Evolutionary conservation across 2,797 vertebrate species (phyloP), one percentile per base, ranked within the genome.

Genomic region (Diceros bicornis): DNA sequence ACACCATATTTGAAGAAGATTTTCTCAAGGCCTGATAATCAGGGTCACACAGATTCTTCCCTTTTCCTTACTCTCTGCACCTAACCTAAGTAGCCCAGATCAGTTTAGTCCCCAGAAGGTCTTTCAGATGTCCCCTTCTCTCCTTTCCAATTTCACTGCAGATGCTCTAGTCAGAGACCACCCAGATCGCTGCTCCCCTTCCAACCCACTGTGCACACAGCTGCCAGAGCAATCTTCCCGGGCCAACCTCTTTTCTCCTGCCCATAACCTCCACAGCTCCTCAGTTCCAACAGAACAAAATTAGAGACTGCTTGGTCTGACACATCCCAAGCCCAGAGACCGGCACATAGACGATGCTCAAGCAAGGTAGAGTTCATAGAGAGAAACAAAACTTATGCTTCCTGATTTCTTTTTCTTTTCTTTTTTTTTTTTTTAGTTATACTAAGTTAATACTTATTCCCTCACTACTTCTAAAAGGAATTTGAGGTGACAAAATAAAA

Each of bases 271-370:
- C 29, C 69, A 29, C 17, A 13, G 41, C 41, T 12, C 47, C 66
- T 61, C 25, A 0, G 11, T 7, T 23, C 84, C 69, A 17, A 69
- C 23, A 64, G 17, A 68, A 68, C 64, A 21, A 25, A 44, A 44
- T 16, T 11, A 64, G n/a, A 64, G 23, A 62, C 55, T n/a, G 37
- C 41, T 11, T 10, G 12, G 11, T 4, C 66, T 16, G 52, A n/a
- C 13, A 2, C 13, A 5, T 4, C 4, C 12, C 29, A 20, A 9
- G 29, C 55, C 62, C 72, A 64, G 8, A 41, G 55, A 25, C 21
- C 25, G 13, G 9, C 29, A 10, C 0, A 5, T 0, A 13, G 32
- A n/a, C 18, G 29, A 29, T 57, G 23, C 7, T 44, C 50, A 17
- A 52, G 17, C n/a, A 57, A 23, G 7, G 55, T 2, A 32, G 21